Evolutionary conservation across 2,797 vertebrate species (phyloP), one percentile per base, ranked within the genome.

Genomic region (Dipus sagitta): DNA sequence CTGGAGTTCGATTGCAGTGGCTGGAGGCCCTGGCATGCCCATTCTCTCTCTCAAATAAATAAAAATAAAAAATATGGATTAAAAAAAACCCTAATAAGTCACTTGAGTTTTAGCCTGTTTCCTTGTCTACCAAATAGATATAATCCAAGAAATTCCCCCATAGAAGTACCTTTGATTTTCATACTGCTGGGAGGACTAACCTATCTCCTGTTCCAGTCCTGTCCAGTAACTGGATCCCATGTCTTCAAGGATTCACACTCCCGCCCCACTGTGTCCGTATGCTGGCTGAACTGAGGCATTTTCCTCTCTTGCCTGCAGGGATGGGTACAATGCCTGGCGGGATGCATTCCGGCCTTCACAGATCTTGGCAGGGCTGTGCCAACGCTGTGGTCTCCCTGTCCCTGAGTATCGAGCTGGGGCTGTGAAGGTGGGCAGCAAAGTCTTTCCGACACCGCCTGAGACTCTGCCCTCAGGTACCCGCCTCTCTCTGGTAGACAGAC

Each of bases 381-480:
- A 98, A 94, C 98, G 99, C 92, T 98, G 98, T 64, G 97, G 98
- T 2, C 98, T 99, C 91, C 97, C 98, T 0, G 92, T 97, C 60
- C 98, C 99, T 13, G 99, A 99, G 90, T 99, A 99, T 97, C 98
- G 99, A 94, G 85, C 75, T 0, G 97, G 97, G 7, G 99, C 99
- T 95, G 98, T 99, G 95, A 99, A 99, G 98, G 99, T 99, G 85
- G 99, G 98, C 97, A 99, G 99, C 97, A 99, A 99, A 97, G 98
- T 99, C 97, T 99, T 99, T 96, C 99, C 98, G 97, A 98, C 99
- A 81, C 98, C 98, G 30, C 97, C 97, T 21, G 99, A 99, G 1
- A 98, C 98, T 65, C 98, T 98, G 93, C 98, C 98, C 70, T 98
- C 99, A 98, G 99, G 99, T 99, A 97, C 84, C 54, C 90, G 32